Evolutionary conservation across 2,888 invertebrate genomes (phyloP).

Genomic region (Lottia gigantea): DNA sequence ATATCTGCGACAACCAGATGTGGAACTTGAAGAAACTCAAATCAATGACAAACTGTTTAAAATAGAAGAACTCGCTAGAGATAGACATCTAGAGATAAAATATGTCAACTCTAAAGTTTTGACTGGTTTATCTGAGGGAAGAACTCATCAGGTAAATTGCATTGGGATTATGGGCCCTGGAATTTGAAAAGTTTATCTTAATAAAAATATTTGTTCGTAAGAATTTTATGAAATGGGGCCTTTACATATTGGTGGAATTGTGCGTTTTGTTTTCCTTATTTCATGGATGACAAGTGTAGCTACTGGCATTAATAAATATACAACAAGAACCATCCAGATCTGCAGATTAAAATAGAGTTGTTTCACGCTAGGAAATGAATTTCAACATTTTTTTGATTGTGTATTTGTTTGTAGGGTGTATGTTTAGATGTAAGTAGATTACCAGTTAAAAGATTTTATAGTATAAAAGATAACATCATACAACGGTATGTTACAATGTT

Average conservation of each 20-base stretch:
- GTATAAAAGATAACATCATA: neutral
- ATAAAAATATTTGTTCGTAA: too few species aligned
- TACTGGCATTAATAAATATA: too few species aligned
- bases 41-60: slow-evolving; percentile 19
- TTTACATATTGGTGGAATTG: too few species aligned
- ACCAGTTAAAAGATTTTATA: slow-evolving; percentile 17
- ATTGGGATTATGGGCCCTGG: neutral
- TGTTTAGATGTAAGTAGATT: slow-evolving; percentile 44
- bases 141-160: slow-evolving; percentile 48
- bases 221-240: too few species aligned
- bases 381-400: too few species aligned
- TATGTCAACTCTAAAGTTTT: slow-evolving; percentile 29
- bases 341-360: too few species aligned
- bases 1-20: slow-evolving; percentile 32
- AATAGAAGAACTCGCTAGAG: slow-evolving; percentile 29
- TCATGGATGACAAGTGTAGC: too few species aligned
- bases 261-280: too few species aligned
- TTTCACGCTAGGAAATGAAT: too few species aligned
- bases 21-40: slow-evolving; percentile 13
- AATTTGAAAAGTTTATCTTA: too few species aligned
- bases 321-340: too few species aligned
- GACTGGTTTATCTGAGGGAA: slow-evolving; percentile 35
- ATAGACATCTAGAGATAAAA: slow-evolving; percentile 27
- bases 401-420: slow-evolving; percentile 39
- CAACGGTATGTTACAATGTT: too few species aligned